Conservation (phyloP, 1,140 invertebrate genomes). For the Tetramorium alpestre region DNA sequence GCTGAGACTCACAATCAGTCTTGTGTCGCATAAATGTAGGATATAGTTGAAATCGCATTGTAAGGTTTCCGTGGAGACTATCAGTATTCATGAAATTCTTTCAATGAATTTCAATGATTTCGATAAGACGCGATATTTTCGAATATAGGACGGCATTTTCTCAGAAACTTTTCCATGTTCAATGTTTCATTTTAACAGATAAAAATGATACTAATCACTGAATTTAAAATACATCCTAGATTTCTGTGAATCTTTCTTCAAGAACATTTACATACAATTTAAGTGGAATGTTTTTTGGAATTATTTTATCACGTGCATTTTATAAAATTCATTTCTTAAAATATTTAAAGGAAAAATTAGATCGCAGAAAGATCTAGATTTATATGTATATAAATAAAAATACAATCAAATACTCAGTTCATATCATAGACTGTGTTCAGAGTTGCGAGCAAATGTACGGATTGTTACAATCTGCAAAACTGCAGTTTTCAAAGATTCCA, state of each 20-base stretch:
- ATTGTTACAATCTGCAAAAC: background rate
- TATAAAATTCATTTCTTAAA: background rate
- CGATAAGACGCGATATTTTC: background rate
- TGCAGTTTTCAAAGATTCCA: background rate
- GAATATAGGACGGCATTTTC: background rate
- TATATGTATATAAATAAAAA: background rate
- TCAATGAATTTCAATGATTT: conserved; percentile 51
- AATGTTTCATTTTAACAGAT: background rate
- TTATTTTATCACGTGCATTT: background rate
- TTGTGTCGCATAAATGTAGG: conserved; percentile 18
- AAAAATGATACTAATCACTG: background rate
- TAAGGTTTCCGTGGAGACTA: conserved; percentile 10
- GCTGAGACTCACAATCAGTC: background rate
- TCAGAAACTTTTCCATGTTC: background rate
- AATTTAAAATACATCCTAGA: background rate
- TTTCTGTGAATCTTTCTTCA: background rate
- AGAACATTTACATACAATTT: background rate
- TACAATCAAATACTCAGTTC: background rate
- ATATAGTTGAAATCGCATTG: conserved; percentile 32
- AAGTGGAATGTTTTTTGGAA: background rate
- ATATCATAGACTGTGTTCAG: background rate
- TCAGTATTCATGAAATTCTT: conserved; percentile 31
- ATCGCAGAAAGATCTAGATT: background rate
- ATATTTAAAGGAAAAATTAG: background rate
- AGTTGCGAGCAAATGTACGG: background rate